Base-by-base conservation (phyloP, 2,797 vertebrate genomes). In the Melanotaenia boesemani region DNA sequence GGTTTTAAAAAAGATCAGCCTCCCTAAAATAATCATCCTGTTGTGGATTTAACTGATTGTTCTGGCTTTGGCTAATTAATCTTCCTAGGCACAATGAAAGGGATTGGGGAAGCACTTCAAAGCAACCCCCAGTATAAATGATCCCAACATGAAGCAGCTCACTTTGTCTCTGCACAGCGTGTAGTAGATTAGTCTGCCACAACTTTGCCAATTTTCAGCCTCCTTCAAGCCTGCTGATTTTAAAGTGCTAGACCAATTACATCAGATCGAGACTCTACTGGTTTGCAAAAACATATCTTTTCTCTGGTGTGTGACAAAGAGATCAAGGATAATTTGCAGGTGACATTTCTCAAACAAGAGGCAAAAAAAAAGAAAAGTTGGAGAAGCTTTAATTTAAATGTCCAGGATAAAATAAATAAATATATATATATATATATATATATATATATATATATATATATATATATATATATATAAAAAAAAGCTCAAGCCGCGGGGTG, bases 41-140 rank as follows among this genome's bases (percentile, higher is more conserved):
- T 94, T 93, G 91, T 93, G 94, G 92, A 94, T 93, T 94, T 92
- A 91, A 93, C 90, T 89, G 92, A 95, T 94, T 94, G 93, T 94
- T 95, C 91, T 92, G 88, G 90, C 87, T 93, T 91, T 89, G 85
- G 90, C 91, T 95, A 95, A 95, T 94, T 94, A 94, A 95, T 94
- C 94, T 95, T 94, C 86, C 84, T 78, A 88, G 89, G 91, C 87
- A 93, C 90, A 94, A 93, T 91, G 90, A 92, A 90, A 93, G 86
- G 91, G 91, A 87, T 89, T 93, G 92, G 93, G 58, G 88, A 95
- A 87, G 88, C 90, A 93, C 93, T 93, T 95, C 93, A 94, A 94
- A 95, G 94, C 84, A 71, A 67, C 61, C 78, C 82, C 63, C 83
- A 74, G 86, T 90, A 89, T 88, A 94, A 93, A 93, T 89, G 83